phyloP scores from a whole-genome alignment of 1,140 invertebrate species.

The Pseudachorutes palmiensis region DNA sequence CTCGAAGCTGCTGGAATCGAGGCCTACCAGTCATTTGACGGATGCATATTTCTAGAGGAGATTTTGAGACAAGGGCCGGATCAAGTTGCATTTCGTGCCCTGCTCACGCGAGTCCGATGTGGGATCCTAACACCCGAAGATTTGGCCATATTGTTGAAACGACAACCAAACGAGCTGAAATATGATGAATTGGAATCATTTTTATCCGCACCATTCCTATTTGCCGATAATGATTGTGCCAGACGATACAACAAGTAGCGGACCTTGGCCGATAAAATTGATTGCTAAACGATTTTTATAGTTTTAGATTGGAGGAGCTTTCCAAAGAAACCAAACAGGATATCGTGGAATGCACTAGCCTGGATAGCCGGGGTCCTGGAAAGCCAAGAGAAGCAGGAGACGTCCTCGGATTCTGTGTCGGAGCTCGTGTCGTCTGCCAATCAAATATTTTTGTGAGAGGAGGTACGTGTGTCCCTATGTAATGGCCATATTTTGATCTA shows the following conservation, averaged over 20 bases:
- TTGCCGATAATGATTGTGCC: not conserved
- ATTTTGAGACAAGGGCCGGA: slow-evolving; percentile 3
- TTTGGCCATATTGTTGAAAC: not conserved
- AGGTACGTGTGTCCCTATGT: not conserved
- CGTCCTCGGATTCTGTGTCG: not conserved
- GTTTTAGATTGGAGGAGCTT: not conserved
- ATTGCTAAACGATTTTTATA: not conserved
- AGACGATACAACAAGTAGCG: not conserved
- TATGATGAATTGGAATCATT: not conserved
- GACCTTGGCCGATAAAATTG: too few species aligned
- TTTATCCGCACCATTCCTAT: not conserved
- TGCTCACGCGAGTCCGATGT: not conserved
- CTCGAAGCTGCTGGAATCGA: not conserved
- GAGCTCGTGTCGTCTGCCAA: not conserved
- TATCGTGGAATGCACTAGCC: not conserved
- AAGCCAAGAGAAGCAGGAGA: too few species aligned
- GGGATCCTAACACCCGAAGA: not conserved
- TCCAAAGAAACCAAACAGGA: not conserved
- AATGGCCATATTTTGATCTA: too few species aligned
- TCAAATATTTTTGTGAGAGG: not conserved
- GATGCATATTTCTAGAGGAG: not conserved
- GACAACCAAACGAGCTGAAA: not conserved
- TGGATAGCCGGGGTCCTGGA: too few species aligned
- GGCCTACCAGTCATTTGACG: not conserved
- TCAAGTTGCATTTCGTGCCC: not conserved